Evolutionary conservation across 2,888 invertebrate species (phyloP), one percentile per base, ranked within the genome.

Genomic region (Pammene fasciana): DNA sequence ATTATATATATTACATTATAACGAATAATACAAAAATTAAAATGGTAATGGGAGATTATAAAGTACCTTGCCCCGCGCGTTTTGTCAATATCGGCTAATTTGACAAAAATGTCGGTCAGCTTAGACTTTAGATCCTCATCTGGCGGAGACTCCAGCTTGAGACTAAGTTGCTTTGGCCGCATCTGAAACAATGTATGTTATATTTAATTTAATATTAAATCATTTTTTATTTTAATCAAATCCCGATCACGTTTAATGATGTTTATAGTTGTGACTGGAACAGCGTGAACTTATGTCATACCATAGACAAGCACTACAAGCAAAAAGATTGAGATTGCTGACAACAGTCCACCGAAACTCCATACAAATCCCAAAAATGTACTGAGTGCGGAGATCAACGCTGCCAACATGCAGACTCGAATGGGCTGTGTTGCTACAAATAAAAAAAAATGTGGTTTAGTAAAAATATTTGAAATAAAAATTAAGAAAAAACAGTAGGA

Each of bases 81-180:
- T 73, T 77, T 79, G 16, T 85, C 82, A 71, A 87, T 72, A 6
- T 83, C 76, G 0, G 91, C 90, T 11, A 92, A 57, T 71, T 83
- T 80, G 81, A 86, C 86, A 70, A 92, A 89, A 62, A 89, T 80
- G 14, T 80, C 72, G 7, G 85, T 62, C 26, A 88, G 79, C 61
- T 82, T 79, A 65, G 81, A 80, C 75, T 87, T 86, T 1, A 85
- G 77, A 4, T 86, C 78, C 8, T 85, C 82, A 73, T 89, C 85
- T 0, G 89, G 88, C 0, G 82, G 75, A 1, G 80, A 71, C 45
- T 88, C 88, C 16, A 91, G 79, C 75, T 86, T 84, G 2, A 87
- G 75, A 72, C 75, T 82, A 6, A 84, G 72, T 50, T 75, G 76
- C 67, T 81, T 85, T 10, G 81, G 78, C 71, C 76, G 78, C 46